Evolutionary conservation across 1,140 invertebrate genomes (phyloP).

Genomic region (Drosophila orena): DNA sequence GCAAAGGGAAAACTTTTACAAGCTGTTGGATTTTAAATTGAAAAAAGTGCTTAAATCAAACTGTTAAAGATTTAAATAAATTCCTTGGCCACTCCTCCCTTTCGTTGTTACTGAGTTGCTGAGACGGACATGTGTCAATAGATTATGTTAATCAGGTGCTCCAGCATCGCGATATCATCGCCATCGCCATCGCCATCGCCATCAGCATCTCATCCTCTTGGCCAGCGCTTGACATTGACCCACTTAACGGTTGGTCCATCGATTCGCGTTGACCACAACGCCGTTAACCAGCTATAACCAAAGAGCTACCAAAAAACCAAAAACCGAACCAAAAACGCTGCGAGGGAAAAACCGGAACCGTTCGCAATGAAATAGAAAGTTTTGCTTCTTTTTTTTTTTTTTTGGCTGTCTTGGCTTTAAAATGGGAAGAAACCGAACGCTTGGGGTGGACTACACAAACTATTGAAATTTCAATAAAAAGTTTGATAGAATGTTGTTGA

Average conservation of each 20-base stretch:
- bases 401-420: slow-evolving; percentile 11
- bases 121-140: slow-evolving; percentile 46
- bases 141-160: slow-evolving; percentile 57
- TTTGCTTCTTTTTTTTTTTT: slow-evolving; percentile 58
- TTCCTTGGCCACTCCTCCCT: neutral
- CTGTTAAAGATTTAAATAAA: neutral
- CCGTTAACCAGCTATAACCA: slow-evolving; percentile 31
- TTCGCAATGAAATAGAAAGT: slow-evolving; percentile 74
- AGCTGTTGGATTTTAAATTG: slow-evolving; percentile 57
- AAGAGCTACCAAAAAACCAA: slow-evolving; percentile 39
- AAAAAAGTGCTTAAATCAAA: slow-evolving; percentile 29
- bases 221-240: slow-evolving; percentile 71
- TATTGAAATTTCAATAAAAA: slow-evolving; percentile 15
- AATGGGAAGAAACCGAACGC: slow-evolving; percentile 8
- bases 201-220: slow-evolving; percentile 13
- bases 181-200: too few relatives aligned
- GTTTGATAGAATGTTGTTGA: slow-evolving; percentile 12
- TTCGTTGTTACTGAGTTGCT: neutral
- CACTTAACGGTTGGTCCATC: slow-evolving; percentile 66
- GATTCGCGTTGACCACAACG: slow-evolving; percentile 67
- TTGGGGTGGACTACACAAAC: neutral
- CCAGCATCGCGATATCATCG: slow-evolving; percentile 51
- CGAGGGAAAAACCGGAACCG: slow-evolving; percentile 66
- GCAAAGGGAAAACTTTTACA: slow-evolving; percentile 43
- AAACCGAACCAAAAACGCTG: slow-evolving; percentile 4